These are phyloP conservation scores for Cheilosia vulpina DNA, from an alignment of 2,888 invertebrate species.

Conservation along the genomic window DNA sequence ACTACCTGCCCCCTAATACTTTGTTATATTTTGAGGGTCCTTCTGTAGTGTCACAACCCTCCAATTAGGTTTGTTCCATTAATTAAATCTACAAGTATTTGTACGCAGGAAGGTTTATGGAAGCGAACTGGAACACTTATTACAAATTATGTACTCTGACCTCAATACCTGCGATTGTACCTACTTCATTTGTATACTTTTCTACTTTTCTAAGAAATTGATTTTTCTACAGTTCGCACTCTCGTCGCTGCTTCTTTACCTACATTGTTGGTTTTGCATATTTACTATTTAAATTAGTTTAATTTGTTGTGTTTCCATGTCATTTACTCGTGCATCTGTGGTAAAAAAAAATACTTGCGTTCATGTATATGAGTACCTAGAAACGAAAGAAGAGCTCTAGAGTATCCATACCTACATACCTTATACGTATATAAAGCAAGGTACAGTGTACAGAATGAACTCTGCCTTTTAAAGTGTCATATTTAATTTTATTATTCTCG, in stretches of 20 bases:
- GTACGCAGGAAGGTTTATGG: slow-evolving; percentile 5
- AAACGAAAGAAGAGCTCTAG: too few species aligned
- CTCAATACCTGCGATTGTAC: slow-evolving; percentile 38
- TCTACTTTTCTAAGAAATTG: slow-evolving; percentile 44
- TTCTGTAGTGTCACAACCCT: slow-evolving; percentile 31
- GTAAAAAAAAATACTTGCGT: not conserved
- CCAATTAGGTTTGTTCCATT: slow-evolving; percentile 36
- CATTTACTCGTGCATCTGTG: slow-evolving; percentile 6
- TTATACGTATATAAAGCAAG: too few species aligned
- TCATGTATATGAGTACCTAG: too few species aligned
- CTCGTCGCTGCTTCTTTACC: not conserved
- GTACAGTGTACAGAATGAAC: not conserved
- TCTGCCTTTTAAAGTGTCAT: slow-evolving; percentile 24
- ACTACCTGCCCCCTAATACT: not conserved
- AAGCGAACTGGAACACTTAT: slow-evolving; percentile 15
- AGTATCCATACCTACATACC: too few species aligned
- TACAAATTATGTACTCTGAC: slow-evolving; percentile 24
- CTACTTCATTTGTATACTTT: not conserved
- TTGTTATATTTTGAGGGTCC: slow-evolving; percentile 31
- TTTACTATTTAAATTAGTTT: slow-evolving; percentile 46
- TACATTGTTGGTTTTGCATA: slow-evolving; percentile 26
- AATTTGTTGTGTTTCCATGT: slow-evolving; percentile 26
- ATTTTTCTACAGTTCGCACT: slow-evolving; percentile 26
- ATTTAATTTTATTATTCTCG: slow-evolving; percentile 22
- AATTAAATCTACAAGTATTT: slow-evolving; percentile 47